These are phyloP conservation scores for Spodoptera picta DNA, from an alignment of 2,888 invertebrate genomes.

Conservation along the genomic window DNA sequence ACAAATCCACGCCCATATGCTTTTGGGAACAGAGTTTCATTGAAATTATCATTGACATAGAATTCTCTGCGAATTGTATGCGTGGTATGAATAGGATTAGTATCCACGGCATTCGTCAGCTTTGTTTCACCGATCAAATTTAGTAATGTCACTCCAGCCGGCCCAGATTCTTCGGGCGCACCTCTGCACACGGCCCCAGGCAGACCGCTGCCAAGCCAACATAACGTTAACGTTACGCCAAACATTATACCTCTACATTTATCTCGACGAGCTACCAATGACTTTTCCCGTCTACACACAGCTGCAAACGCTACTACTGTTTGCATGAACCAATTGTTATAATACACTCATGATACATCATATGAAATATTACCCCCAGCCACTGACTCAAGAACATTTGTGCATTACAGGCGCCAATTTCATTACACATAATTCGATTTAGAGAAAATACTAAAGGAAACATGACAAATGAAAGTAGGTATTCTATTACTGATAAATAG, in stretches of 20 bases:
- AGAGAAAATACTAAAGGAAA: constrained; percentile 23
- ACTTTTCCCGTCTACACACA: constrained; percentile 75
- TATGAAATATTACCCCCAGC: constrained; percentile 16
- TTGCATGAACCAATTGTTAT: constrained; percentile 55
- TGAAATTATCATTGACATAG: constrained; percentile 54
- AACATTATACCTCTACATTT: constrained; percentile 78
- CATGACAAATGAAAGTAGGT: constrained; percentile 14
- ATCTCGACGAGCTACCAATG: constrained; percentile 74
- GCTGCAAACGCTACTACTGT: constrained; percentile 60
- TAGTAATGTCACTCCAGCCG: constrained; percentile 88
- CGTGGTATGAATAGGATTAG: constrained; percentile 63
- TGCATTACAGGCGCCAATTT: constrained; percentile 17
- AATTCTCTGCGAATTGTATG: constrained; percentile 33
- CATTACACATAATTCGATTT: constrained; percentile 18
- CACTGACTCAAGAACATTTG: constrained; percentile 9
- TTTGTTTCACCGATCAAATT: constrained; percentile 85
- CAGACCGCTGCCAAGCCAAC: constrained; percentile 80
- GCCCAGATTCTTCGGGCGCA: constrained; percentile 83
- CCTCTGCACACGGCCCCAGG: constrained; percentile 86
- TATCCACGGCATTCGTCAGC: constrained; percentile 76
- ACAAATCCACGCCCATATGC: constrained; percentile 32
- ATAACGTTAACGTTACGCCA: constrained; percentile 70
- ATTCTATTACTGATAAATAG: constrained; percentile 32
- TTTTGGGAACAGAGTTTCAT: constrained; percentile 24
- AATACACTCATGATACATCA: constrained; percentile 35